Base-by-base conservation (phyloP, 2,888 invertebrate species). In the Cheilosia vernalis region DNA sequence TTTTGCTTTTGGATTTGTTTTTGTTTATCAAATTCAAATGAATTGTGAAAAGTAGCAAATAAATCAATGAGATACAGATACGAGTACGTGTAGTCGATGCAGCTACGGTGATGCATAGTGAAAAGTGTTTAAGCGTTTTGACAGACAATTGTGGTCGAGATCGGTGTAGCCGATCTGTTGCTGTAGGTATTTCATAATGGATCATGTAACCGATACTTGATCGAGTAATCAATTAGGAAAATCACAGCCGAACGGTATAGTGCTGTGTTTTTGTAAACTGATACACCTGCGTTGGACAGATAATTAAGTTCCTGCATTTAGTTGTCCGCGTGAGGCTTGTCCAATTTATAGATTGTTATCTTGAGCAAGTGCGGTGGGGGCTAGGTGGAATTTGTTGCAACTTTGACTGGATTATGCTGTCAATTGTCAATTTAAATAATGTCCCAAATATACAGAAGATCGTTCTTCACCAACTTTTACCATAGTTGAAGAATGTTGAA, bases 181-280 rank as follows among this genome's bases (percentile, higher is more conserved):
- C 33, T 17, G 37, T 37, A n/a, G 40, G 33, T 70, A 19, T 40
- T 74, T 80, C 69, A 80, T 63, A 70, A 74, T 42, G 42, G 84
- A 78, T 79, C 70, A 80, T 73, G 79, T 70, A 84, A 69, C 33
- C 40, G 83, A 73, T 73, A 83, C 63, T 73, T 63, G 78, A 79
- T 78, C 73, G 44, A 47, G 42, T 24, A 74, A 74, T 84, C 70
- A 76, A 70, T 82, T 82, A 47, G 42, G 10, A 73, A 33, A 42
- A 40, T 40, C 63, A 51, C 55, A 51, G 37, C 44, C n/a, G 53
- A 30, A 30, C 44, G 47, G 13, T 37, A 37, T 37, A 19, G 3
- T 49, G 9, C 19, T 10, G 19, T 49, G 7, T 2, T 21, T 51
- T 21, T 51, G 21, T 9, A 10, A 21, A 10, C n/a, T 24, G 9